A percentile compares a stretch with the other conserved stretches of the same genome.
Evolutionary conservation across 1,140 invertebrate species (phyloP).

Genomic region (Macrobrachium nipponense): DNA sequence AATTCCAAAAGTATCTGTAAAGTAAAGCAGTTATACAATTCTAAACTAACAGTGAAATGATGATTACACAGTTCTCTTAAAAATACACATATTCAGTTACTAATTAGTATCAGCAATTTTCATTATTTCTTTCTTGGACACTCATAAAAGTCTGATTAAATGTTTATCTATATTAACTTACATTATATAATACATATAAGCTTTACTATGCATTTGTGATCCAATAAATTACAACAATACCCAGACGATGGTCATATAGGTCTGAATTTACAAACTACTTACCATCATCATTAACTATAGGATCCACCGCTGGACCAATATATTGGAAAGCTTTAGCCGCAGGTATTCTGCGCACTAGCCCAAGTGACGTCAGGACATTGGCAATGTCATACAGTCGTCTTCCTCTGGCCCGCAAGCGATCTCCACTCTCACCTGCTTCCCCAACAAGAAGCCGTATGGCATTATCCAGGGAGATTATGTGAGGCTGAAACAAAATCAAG

Average conservation of each 20-base stretch:
- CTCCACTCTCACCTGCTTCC: conserved; percentile 66
- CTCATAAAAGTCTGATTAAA: too few relatives aligned
- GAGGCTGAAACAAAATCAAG: conserved; percentile 71
- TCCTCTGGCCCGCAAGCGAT: conserved; percentile 76
- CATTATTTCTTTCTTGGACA: too few relatives aligned
- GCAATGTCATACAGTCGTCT: conserved; percentile 81
- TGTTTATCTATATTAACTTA: too few relatives aligned
- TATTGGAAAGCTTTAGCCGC: conserved; percentile 76
- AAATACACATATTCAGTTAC: too few relatives aligned
- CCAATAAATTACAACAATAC: not conserved
- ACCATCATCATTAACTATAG: conserved; percentile 63
- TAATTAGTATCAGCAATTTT: too few relatives aligned
- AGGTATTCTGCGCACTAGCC: conserved; percentile 77
- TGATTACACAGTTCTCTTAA: not conserved
- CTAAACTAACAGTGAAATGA: not conserved
- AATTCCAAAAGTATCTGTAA: conserved; percentile 28
- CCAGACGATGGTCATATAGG: not conserved
- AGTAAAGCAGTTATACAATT: not conserved
- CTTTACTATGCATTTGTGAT: too few relatives aligned
- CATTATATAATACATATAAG: too few relatives aligned
- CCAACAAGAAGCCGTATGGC: conserved; percentile 76
- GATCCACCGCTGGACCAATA: conserved; percentile 73
- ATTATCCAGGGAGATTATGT: conserved; percentile 77
- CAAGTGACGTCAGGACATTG: conserved; percentile 79
- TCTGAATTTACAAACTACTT: not conserved